These are phyloP conservation scores for Oligia strigilis DNA, from an alignment of 2,888 invertebrate species.

Conservation along the genomic window DNA sequence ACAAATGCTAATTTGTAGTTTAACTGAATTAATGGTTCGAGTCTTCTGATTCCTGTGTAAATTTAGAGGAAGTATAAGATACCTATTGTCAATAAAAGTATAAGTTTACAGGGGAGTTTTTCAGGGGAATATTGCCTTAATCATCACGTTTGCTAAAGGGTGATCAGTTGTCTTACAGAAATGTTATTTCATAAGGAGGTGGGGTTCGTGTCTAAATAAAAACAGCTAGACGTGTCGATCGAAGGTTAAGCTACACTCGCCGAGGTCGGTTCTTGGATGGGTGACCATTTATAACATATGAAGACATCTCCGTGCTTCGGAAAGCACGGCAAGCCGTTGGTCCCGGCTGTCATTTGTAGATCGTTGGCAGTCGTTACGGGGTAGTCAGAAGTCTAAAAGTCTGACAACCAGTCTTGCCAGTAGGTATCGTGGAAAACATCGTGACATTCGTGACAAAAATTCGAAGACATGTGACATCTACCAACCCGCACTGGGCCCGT, in stretches of 20 bases:
- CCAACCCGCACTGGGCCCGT: no score
- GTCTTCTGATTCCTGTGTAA: conserved; percentile 37
- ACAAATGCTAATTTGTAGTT: conserved; percentile 65
- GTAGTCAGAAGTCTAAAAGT: background rate
- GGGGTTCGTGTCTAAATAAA: background rate
- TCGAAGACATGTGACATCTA: no score
- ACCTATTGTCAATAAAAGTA: background rate
- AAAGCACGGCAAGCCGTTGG: background rate
- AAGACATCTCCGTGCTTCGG: background rate
- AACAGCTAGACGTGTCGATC: background rate
- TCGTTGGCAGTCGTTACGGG: background rate
- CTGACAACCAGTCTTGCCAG: background rate
- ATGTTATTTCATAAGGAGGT: background rate
- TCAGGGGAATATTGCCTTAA: background rate
- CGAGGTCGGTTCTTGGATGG: background rate
- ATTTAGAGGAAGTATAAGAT: conserved; percentile 22
- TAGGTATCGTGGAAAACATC: background rate
- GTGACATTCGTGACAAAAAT: no score
- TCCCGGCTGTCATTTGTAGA: background rate
- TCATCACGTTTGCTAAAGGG: no score
- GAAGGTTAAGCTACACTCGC: background rate
- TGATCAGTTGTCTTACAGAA: background rate
- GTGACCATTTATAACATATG: background rate
- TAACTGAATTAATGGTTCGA: conserved; percentile 62
- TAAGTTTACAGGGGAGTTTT: background rate